These are phyloP conservation scores for Pararge aegeria DNA, from an alignment of 1,140 invertebrate genomes.

Conservation along the genomic window DNA sequence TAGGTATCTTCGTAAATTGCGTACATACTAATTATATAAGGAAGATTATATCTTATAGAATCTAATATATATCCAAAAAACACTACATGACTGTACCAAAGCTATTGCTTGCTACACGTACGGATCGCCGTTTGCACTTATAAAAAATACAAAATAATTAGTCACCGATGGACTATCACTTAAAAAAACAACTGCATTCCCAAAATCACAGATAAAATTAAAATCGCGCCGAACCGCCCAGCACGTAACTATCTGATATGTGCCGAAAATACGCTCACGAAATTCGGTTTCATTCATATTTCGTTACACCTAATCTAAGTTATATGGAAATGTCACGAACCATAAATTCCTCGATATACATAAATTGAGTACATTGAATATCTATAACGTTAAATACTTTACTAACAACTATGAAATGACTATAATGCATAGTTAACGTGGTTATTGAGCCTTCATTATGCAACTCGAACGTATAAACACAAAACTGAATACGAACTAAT, in stretches of 20 bases:
- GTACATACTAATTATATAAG: constrained; percentile 16
- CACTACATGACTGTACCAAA: constrained; percentile 24
- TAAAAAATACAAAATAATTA: constrained; percentile 50
- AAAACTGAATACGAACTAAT: not conserved
- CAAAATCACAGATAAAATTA: constrained; percentile 68
- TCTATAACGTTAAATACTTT: constrained; percentile 50
- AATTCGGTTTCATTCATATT: constrained; percentile 35
- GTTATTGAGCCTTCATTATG: constrained; percentile 66
- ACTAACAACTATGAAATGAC: constrained; percentile 59
- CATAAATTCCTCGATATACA: constrained; percentile 42
- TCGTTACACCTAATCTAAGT: constrained; percentile 24
- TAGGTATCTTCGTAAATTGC: constrained; percentile 14
- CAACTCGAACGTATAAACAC: constrained; percentile 44
- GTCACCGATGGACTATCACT: constrained; percentile 21
- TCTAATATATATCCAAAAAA: constrained; percentile 19
- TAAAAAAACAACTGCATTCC: constrained; percentile 50
- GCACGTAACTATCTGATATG: constrained; percentile 64
- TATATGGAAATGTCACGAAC: constrained; percentile 57
- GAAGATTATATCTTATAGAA: constrained; percentile 19
- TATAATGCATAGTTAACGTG: constrained; percentile 57
- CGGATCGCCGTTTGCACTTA: constrained; percentile 23
- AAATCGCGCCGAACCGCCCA: constrained; percentile 40
- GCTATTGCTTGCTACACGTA: constrained; percentile 29
- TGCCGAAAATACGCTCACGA: constrained; percentile 47
- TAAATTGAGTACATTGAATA: constrained; percentile 55